Percentiles rank a stretch among this genome's conserved stretches.
phyloP scores from a whole-genome alignment of 2,888 invertebrate genomes.

The Poecilus cupreus region DNA sequence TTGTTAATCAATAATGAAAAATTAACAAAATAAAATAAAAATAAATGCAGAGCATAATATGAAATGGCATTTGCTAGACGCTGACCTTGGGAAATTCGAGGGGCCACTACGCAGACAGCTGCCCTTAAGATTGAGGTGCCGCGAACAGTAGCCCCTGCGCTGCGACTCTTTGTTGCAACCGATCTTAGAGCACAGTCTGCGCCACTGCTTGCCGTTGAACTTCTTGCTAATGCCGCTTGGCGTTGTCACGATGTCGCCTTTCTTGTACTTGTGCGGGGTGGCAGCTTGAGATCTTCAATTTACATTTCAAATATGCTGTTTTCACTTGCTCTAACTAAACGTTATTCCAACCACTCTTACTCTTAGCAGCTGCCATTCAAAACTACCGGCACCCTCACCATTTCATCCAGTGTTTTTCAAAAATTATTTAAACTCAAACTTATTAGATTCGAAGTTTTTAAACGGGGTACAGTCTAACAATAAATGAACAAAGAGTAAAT shows the following conservation, averaged over 20 bases:
- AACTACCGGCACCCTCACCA: neutral
- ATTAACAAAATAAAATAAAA: neutral
- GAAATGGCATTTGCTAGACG: conserved; percentile 49
- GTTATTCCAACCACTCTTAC: neutral
- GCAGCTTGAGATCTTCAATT: conserved; percentile 84
- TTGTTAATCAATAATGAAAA: conserved; percentile 34
- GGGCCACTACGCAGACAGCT: conserved; percentile 74
- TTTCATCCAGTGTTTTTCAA: neutral
- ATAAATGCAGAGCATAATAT: conserved; percentile 35
- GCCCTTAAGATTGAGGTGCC: conserved; percentile 95
- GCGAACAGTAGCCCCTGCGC: conserved; percentile 95
- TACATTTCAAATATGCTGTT: conserved; percentile 31
- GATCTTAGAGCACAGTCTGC: conserved; percentile 95
- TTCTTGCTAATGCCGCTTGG: conserved; percentile 98
- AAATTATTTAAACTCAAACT: neutral
- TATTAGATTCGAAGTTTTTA: neutral
- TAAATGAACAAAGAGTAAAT: neutral
- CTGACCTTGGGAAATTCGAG: conserved; percentile 71
- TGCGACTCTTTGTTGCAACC: conserved; percentile 98
- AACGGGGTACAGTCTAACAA: neutral
- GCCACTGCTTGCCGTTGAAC: conserved; percentile 99
- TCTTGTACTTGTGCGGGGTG: conserved; percentile 96
- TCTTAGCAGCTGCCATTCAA: conserved; percentile 27
- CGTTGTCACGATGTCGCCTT: conserved; percentile 96
- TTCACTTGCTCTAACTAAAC: neutral